These are phyloP conservation scores for Noctua fimbriata DNA, from an alignment of 2,888 invertebrate genomes.

Conservation along the genomic window DNA sequence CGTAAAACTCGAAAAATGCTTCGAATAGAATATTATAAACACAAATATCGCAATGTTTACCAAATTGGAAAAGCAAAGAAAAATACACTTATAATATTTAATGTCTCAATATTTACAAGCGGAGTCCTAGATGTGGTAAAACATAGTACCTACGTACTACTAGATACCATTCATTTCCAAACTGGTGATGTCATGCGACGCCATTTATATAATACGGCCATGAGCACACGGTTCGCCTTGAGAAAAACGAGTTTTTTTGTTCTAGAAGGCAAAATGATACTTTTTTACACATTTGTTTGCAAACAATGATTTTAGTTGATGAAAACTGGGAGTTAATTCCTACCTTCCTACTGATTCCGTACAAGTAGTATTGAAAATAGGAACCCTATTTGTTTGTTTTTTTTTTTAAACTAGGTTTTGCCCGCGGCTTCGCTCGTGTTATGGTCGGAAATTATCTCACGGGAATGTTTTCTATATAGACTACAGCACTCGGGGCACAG, in stretches of 20 bases:
- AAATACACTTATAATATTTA: not conserved
- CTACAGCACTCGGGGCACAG: not conserved
- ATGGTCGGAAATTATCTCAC: not conserved
- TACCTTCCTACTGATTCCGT: not conserved
- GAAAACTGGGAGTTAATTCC: constrained; percentile 5
- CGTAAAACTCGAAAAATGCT: not conserved
- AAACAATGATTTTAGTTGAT: constrained; percentile 48
- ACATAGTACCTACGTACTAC: constrained; percentile 1
- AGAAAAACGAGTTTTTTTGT: constrained; percentile 52
- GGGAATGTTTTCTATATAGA: not conserved
- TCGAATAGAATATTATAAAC: not conserved
- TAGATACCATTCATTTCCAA: constrained; percentile 45
- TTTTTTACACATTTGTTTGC: constrained; percentile 52
- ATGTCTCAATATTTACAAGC: constrained; percentile 20
- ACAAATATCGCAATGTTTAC: not conserved
- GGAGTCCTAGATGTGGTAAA: constrained; percentile 18
- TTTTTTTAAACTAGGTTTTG: not conserved
- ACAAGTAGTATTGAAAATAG: not conserved
- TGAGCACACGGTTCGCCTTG: constrained; percentile 72
- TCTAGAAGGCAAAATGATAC: constrained; percentile 21
- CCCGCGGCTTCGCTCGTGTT: not conserved
- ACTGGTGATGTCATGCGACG: constrained; percentile 69
- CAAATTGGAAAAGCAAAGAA: not conserved
- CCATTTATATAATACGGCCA: constrained; percentile 75
- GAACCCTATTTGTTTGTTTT: not conserved